Base-by-base conservation (phyloP, 1,140 invertebrate species). In the Eurytemora carolleeae region DNA sequence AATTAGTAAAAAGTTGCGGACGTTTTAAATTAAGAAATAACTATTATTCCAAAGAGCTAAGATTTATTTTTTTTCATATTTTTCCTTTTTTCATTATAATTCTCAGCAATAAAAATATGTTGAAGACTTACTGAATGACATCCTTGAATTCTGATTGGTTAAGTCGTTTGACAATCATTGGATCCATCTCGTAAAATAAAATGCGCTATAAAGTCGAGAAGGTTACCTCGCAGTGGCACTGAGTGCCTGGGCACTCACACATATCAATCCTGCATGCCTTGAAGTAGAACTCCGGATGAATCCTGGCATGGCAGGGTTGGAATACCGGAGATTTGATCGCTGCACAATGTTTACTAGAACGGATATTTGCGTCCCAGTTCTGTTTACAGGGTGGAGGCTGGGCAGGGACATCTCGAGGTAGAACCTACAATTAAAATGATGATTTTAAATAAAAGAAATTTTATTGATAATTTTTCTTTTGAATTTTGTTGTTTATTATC, bases 221-320 rank as follows among this genome's bases (percentile, higher is more conserved):
- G n/a, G n/a, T 44, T 44, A 44, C 31, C 67, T 91, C 87, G 71
- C 90, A 94, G 69, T 89, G 86, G 69, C 89, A 93, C 61, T 79
- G 75, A 31, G 77, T 74, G 1, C 78, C 76, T n/a, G 77, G 76
- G 74, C 90, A 94, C 68, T 90, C 86, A 70, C 88, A 91, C 74
- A 91, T 88, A 71, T 94, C 90, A 68, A 85, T 76, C 62, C 84
- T 77, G 72, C 90, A 95, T 0, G 88, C 84, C 72, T 82, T 83
- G 67, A 82, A 84, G 70, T 87, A 91, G 69, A 85, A 82, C 55
- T 77, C 75, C 25, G 80, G 79, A 69, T 84, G 85, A 54, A 90
- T 77, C 66, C 80, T 81, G 63, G 77, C 79, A 64, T 82, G 79
- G 67, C 87, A 91, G 1, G 79, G 73, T 24, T 76, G 72, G 67